Base-by-base conservation (phyloP, 2,888 invertebrate genomes). In the Eretmocerus hayati region DNA sequence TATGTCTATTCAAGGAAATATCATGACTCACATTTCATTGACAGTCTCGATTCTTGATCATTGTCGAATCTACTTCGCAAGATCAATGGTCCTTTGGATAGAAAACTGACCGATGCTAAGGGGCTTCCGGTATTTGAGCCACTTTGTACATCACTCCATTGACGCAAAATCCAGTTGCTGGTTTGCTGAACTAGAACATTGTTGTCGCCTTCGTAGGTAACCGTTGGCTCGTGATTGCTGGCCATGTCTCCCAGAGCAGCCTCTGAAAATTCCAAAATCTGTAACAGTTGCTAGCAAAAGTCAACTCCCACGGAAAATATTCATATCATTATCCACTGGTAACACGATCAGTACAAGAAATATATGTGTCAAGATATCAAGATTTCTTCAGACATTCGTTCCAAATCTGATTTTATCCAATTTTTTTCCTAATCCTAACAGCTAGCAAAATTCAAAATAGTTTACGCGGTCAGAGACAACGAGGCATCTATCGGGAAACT, bases 141-240 rank as follows among this genome's bases (percentile, higher is more conserved):
- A 3, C 65, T 56, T 18, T 69, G 62, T 1, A 76, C 72, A 2
- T 74, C 56, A 30, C 61, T 74, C 79, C 81, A 84, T 65, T 85
- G 85, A 1, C 84, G 72, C 39, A 87, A 67, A 46, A 93, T 73
- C 84, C 90, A 93, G 73, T 92, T 93, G 63, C 88, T 87, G 0
- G 90, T 84, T 71, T 93, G 93, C 64, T 93, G 93, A 0, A 87
- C 79, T 3, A 95, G 75, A 19, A 94, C 92, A 71, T 89, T 92
- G 74, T 94, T 94, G 73, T 94, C 93, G 1, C 94, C 93, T 69
- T 94, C 94, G 70, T 91, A 92, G 0, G 94, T 94, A 46, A 89
- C 87, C 33, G 87, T 85, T 0, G 93, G 87, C 70, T 95, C 95
- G 70, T 90, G 87, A 71, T 89, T 88, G 64, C 83, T 83, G 9